A percentile compares a stretch with the other conserved stretches of the same genome.
Conservation (phyloP, 2,797 vertebrate species). For the Todus mexicanus region DNA sequence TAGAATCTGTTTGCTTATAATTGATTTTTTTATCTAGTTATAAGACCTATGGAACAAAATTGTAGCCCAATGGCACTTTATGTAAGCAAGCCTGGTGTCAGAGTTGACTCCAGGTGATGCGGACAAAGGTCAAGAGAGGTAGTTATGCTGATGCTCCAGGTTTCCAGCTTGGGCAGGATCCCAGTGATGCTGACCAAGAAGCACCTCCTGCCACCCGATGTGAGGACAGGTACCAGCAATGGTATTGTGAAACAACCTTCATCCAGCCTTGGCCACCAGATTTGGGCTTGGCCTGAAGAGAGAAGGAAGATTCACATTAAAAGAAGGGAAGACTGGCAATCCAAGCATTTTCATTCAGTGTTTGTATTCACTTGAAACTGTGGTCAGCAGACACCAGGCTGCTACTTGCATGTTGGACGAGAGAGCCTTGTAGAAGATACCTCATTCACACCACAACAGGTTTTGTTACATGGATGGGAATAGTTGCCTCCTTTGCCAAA, state of each 20-base stretch:
- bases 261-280: neutral
- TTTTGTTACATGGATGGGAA: neutral
- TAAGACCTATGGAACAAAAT: neutral
- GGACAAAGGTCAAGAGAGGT: neutral
- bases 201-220: neutral
- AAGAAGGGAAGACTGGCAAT: neutral
- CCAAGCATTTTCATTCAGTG: neutral
- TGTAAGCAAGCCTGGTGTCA: neutral
- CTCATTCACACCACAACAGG: neutral
- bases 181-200: neutral
- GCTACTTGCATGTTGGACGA: neutral
- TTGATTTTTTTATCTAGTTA: neutral
- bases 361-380: neutral
- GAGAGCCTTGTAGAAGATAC: neutral
- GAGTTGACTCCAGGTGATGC: neutral
- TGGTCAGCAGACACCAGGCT: neutral
- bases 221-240: neutral
- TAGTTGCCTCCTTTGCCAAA: neutral
- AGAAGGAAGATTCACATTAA: neutral
- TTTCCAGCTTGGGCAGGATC: neutral
- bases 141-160: neutral
- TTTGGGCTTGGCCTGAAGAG: neutral
- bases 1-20: neutral
- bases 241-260: neutral
- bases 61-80: neutral